Evolutionary conservation across 2,113 vertebrate genomes (phyloP).

Genomic region (Chiloscyllium plagiosum): DNA sequence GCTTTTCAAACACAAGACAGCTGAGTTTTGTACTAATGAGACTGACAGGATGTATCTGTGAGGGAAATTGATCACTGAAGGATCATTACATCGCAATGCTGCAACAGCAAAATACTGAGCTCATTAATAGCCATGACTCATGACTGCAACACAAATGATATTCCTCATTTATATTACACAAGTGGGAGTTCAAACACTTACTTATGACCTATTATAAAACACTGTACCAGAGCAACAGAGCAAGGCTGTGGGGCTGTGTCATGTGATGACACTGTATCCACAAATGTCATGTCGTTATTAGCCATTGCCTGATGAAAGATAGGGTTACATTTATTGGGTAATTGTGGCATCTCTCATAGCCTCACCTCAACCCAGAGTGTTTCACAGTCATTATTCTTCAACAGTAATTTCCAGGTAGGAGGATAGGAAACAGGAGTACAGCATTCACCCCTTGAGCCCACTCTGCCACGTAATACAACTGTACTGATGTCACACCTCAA

Average conservation of each 20-base stretch:
- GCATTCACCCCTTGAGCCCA: not conserved
- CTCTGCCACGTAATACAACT: not conserved
- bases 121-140: not conserved
- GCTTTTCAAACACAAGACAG: not conserved
- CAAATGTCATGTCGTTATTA: not conserved
- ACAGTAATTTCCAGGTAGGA: not conserved
- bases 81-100: not conserved
- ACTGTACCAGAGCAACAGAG: not conserved
- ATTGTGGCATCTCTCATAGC: no score
- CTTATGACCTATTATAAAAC: not conserved
- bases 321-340: not conserved
- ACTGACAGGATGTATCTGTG: not conserved
- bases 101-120: not conserved
- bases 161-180: not conserved
- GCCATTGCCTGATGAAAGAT: not conserved
- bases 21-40: not conserved
- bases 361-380: not conserved
- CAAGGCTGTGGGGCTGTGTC: not conserved
- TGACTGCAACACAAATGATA: not conserved
- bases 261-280: not conserved
- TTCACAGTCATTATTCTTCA: not conserved
- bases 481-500: not conserved
- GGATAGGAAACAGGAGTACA: not conserved
- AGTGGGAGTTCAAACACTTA: not conserved
- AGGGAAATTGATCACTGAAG: slow-evolving; percentile 5